Evolutionary conservation across 2,888 invertebrate species (phyloP), one percentile per base, ranked within the genome.

Genomic region (Erpobdella octoculata): DNA sequence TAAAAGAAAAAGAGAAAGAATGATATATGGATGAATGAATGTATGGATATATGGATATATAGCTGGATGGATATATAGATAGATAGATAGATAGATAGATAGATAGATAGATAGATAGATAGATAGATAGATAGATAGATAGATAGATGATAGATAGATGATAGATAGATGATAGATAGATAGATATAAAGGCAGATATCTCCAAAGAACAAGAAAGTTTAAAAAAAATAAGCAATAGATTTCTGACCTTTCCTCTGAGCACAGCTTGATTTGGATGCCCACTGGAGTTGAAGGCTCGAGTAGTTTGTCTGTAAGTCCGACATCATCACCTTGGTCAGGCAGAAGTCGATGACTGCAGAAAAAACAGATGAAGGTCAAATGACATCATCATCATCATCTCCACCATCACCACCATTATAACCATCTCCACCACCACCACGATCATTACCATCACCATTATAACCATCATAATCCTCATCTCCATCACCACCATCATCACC

Each of bases 221-320:
- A 65, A 12, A 31, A 12, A 65, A 33, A 33, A 65, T 12, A 9
- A 18, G 12, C 46, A 41, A 41, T n/a, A 41, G 15, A 31, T 2
- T n/a, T n/a, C 38, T 70, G 75, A 83, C 84, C 84, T 79, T 81
- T 83, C 71, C 96, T 87, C 84, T 96, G 96, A 36, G 88, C 88
- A 79, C 93, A 93, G 83, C 91, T 94, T 0, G 90, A 88, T 79
- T 91, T 90, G 0, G 93, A 90, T 0, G 94, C 92, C 95, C 95
- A 96, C 72, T 87, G 85, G 75, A 93, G 80, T 78, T 89, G 88
- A 61, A 96, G 86, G 62, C 89, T 87, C 28, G 89, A 88, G 80
- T 89, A 91, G 85, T 91, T 91, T 0, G 92, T 91, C 0, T 85
- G 84, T 0, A 87, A 85, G 81, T 95, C 91, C 65, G 89, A 88